A percentile compares a stretch with the other conserved stretches of the same genome.
phyloP scores from a whole-genome alignment of 2,113 vertebrate genomes.

The Solea solea region DNA sequence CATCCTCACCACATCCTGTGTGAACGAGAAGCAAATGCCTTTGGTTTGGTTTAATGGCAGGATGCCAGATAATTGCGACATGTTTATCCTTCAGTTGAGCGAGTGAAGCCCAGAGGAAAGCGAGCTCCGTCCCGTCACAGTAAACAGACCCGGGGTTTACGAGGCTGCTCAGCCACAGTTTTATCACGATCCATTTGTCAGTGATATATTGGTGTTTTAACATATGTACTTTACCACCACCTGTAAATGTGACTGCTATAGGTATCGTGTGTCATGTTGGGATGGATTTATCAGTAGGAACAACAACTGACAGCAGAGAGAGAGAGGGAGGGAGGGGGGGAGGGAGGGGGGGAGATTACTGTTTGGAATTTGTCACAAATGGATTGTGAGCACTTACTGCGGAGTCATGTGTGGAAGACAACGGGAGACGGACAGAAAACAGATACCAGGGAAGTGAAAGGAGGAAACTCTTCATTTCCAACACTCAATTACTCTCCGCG shows the following conservation, averaged over 20 bases:
- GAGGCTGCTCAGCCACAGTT: neutral
- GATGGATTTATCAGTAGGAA: neutral
- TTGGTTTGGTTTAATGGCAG: conserved; percentile 2
- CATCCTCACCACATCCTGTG: conserved; percentile 28
- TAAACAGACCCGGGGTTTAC: neutral
- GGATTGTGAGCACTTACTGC: conserved; percentile 34
- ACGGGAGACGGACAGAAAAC: conserved; percentile 39
- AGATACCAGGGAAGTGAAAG: conserved; percentile 28
- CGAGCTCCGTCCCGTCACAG: neutral
- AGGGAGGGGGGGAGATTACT: neutral
- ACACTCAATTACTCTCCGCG: neutral
- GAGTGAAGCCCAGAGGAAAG: conserved; percentile 5
- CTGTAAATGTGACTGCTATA: neutral
- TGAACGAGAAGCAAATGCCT: conserved; percentile 1
- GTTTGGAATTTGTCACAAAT: conserved; percentile 31
- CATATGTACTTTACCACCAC: neutral
- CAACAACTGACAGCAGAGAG: neutral
- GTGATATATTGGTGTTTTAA: neutral
- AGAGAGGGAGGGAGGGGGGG: neutral
- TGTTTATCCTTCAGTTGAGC: conserved; percentile 4
- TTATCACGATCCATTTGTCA: conserved; percentile 4
- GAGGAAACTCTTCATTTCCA: too few relatives aligned
- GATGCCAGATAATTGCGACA: conserved; percentile 1
- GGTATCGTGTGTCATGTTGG: neutral
- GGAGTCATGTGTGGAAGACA: conserved; percentile 36